Percentiles rank a stretch among this genome's conserved stretches.
Conservation (phyloP, 2,888 invertebrate species). For the Leptopterna dolabrata region DNA sequence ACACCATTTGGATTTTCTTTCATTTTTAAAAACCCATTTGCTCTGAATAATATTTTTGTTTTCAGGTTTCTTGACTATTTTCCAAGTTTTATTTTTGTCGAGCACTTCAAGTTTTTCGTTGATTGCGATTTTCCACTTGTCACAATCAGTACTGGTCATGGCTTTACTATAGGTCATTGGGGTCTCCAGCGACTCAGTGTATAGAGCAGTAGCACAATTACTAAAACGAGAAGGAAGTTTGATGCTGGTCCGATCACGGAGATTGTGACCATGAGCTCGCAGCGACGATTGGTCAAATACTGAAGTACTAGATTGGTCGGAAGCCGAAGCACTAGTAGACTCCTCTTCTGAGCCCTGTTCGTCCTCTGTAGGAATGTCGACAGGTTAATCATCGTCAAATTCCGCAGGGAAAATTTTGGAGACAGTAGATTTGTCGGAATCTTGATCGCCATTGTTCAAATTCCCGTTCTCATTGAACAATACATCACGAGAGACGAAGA, state of each 20-base stretch:
- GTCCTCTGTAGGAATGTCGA: no score
- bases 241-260: no score
- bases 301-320: no score
- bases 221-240: no score
- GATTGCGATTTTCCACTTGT: conserved; percentile 39
- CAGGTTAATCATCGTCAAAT: background rate
- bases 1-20: background rate
- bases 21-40: conserved; percentile 41
- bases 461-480: background rate
- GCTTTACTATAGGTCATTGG: background rate
- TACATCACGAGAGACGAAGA: background rate
- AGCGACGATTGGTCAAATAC: no score
- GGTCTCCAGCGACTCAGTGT: no score
- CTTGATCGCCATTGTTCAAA: background rate
- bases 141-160: background rate
- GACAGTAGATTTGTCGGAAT: background rate
- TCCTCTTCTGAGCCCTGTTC: background rate
- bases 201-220: no score
- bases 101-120: conserved; percentile 25
- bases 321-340: background rate
- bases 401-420: background rate
- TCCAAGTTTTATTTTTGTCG: conserved; percentile 38
- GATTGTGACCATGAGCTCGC: no score
- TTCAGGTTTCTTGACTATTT: background rate
- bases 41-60: conserved; percentile 15